These are phyloP conservation scores for Gobio gobio DNA, from an alignment of 2,113 vertebrate species.

Conservation along the genomic window DNA sequence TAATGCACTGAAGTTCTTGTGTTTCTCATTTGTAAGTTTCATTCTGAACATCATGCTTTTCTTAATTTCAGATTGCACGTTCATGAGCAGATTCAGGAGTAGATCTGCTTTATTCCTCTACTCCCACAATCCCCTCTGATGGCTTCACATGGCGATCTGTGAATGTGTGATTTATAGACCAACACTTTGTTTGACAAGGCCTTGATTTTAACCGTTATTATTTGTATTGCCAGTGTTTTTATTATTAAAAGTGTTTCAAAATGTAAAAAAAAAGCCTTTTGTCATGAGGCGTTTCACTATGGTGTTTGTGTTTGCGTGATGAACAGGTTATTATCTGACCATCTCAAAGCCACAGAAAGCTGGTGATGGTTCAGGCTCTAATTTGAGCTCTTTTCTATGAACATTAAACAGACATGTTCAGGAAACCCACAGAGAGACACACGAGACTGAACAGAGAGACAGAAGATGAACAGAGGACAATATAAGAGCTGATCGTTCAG, in stretches of 20 bases:
- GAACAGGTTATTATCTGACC: not conserved
- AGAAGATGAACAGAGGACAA: not conserved
- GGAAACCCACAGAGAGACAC: not conserved
- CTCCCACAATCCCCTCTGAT: not conserved
- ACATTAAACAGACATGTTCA: not conserved
- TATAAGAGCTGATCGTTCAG: not conserved
- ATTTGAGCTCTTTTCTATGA: not conserved
- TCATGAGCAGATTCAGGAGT: too few species aligned
- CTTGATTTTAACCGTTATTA: not conserved
- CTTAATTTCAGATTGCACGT: not conserved
- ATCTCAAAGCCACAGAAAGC: not conserved
- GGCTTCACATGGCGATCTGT: not conserved
- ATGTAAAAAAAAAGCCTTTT: not conserved
- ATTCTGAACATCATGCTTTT: not conserved
- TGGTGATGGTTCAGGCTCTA: not conserved
- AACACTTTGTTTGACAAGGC: too few species aligned
- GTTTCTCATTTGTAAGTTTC: not conserved
- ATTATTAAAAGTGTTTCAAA: not conserved
- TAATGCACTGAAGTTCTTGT: not conserved
- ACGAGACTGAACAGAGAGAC: not conserved
- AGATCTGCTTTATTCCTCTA: not conserved
- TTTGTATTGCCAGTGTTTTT: not conserved
- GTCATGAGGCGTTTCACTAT: not conserved
- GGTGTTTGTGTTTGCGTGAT: not conserved
- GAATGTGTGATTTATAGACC: not conserved